Evolutionary conservation across 2,888 invertebrate genomes (phyloP).

Genomic region (Heteropelma amictum): DNA sequence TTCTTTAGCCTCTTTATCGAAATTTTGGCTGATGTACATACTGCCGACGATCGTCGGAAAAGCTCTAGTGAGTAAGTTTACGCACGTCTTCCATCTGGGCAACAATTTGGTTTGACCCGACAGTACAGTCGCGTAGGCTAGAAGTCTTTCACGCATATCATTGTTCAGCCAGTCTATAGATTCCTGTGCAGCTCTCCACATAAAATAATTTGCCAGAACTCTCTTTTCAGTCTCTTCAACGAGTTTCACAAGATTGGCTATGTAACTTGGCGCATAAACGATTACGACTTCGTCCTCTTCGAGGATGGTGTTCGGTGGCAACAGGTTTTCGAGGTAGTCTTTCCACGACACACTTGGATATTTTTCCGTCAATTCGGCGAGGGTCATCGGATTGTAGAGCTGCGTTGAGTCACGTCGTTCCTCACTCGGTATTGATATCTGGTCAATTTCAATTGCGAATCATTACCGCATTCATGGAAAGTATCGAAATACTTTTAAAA

Average conservation of each 20-base stretch:
- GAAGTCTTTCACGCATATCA: slow-evolving; percentile 86
- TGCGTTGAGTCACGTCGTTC: slow-evolving; percentile 92
- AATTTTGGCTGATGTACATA: slow-evolving; percentile 91
- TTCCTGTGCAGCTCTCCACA: slow-evolving; percentile 93
- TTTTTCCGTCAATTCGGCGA: slow-evolving; percentile 85
- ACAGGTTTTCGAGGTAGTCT: slow-evolving; percentile 88
- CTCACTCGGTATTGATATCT: slow-evolving; percentile 82
- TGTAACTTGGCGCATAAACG: slow-evolving; percentile 89
- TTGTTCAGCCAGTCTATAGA: slow-evolving; percentile 90
- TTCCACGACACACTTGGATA: slow-evolving; percentile 89
- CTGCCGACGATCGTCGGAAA: slow-evolving; percentile 89
- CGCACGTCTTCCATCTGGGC: slow-evolving; percentile 95
- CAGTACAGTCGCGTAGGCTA: slow-evolving; percentile 88
- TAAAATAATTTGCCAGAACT: slow-evolving; percentile 91
- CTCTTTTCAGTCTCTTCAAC: slow-evolving; percentile 81
- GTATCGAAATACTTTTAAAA: slow-evolving; percentile 60
- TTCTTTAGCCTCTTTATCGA: slow-evolving; percentile 89
- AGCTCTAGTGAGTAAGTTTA: slow-evolving; percentile 88
- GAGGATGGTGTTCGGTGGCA: slow-evolving; percentile 83
- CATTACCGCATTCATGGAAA: slow-evolving; percentile 83
- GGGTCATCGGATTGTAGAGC: slow-evolving; percentile 91
- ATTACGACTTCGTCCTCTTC: slow-evolving; percentile 86
- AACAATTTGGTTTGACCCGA: slow-evolving; percentile 91
- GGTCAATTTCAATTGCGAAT: neutral
- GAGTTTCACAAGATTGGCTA: slow-evolving; percentile 83